Evolutionary conservation across 2,797 vertebrate genomes (phyloP).

Genomic region (Pogoniulus pusillus): DNA sequence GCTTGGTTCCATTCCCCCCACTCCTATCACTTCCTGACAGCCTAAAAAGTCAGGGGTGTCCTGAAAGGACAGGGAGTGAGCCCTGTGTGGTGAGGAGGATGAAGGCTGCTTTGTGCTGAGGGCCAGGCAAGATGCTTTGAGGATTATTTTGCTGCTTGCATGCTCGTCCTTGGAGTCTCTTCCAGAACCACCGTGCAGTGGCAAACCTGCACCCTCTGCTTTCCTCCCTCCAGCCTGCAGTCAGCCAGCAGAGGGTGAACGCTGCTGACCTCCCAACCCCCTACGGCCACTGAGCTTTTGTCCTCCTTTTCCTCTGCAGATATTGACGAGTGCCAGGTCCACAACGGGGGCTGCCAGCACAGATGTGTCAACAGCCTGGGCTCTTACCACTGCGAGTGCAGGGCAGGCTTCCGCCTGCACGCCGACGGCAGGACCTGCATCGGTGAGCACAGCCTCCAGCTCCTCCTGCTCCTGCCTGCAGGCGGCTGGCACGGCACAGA

Average conservation of each 20-base stretch:
- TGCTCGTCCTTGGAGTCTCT: not conserved
- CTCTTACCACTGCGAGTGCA: slow-evolving; percentile 91
- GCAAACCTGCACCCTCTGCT: not conserved
- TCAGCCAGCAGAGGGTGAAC: fast-evolving
- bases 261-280: not conserved
- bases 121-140: not conserved
- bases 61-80: not conserved
- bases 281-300: not conserved
- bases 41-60: too few relatives aligned
- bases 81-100: fast-evolving
- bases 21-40: too few relatives aligned
- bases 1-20: too few relatives aligned
- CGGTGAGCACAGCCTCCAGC: slow-evolving; percentile 21
- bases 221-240: not conserved
- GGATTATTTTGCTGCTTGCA: fast-evolving
- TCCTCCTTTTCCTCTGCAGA: slow-evolving; percentile 73
- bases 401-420: slow-evolving; percentile 86
- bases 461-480: fast-evolving
- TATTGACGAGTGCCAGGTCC: slow-evolving; percentile 90
- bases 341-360: slow-evolving; percentile 97
- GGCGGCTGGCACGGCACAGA: too few relatives aligned
- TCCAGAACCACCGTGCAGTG: not conserved
- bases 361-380: slow-evolving; percentile 90
- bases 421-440: slow-evolving; percentile 92
- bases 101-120: not conserved